Base-by-base conservation (phyloP, 2,113 vertebrate genomes). In the Hydrochoerus hydrochaeris region DNA sequence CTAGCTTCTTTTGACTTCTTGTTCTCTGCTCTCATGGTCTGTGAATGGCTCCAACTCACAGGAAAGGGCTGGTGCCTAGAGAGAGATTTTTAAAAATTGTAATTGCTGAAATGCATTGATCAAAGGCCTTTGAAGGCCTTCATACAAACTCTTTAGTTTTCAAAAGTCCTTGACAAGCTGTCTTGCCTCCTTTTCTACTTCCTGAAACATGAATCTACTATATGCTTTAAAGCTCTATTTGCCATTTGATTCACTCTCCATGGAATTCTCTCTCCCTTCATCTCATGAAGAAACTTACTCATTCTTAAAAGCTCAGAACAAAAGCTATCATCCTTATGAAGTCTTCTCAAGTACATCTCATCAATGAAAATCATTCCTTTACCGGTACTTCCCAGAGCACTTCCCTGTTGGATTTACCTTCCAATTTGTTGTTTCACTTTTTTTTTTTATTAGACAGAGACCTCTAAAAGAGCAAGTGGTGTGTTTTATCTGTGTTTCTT, bases 21-120 rank as follows among this genome's bases (percentile, higher is more conserved):
- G 10, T 52, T 52, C 49, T 52, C 46, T 7, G 4, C 49, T 52
- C 49, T 52, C 8, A 9, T 52, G 49, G 49, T 52, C 49, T 49
- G 49, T 52, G 49, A 52, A 52, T 52, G 49, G 49, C 9, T 1
- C 8, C 49, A 1, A 52, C 49, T 52, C 49, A 52, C 49, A 52
- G 49, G 49, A 52, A 11, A 52, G 49, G 10, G 49, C 49, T 52
- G 49, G 49, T 52, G 9, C 49, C 49, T 52, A 52, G 6, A 6
- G 49, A 11, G 52, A 16, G 13, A 24, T 75, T 82, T 95, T 85
- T 91, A 57, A 88, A 89, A 94, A 58, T 75, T 92, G 26, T 3
- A 8, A 62, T 85, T 52, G n/a, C 41, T 17, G 91, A 58, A 96
- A 35, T 94, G 28, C 57, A 75, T 65, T 95, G 75, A 75, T 75